Evolutionary conservation across 2,113 vertebrate species (phyloP), one percentile per base, ranked within the genome.

Genomic region (Ascaphus truei): DNA sequence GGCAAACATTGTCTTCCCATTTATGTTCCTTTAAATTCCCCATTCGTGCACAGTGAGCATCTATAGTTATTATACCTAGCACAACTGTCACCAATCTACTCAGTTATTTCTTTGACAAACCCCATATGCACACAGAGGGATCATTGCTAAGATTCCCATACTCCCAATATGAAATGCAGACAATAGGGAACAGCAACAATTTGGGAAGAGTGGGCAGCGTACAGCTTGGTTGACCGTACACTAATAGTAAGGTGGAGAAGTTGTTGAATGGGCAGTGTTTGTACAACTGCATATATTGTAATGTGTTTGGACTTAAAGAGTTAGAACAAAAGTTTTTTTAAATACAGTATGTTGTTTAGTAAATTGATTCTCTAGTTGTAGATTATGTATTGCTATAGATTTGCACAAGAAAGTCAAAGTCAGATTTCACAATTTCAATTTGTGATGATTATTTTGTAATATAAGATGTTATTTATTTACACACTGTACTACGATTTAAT

Each of bases 261-360:
- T 7, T 25, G 10, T 16, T 18, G 29, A 68, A 62, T n/a, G 52
- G 18, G 39, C 39, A 47, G 53, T 43, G n/a, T 26, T 33, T 47
- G 18, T 48, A 25, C 41, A 48, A 50, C 13, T 18, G 30, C 20
- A 7, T 68, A 13, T n/a, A 56, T 23, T 51, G 59, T 59, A 69
- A 66, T 65, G 62, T 30, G 25, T 51, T 65, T 65, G 56, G 66
- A 69, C 15, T 36, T 7, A 3, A 16, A 56, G 66, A 37, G 60
- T 69, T 59, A 69, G 66, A 31, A 51, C 41, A 51, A 45, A 36
- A 50, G 18, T 39, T 43, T 55, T 37, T 26, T 23, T 48, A 59
- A 58, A 59, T 43, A 47, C 2, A 39, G 23, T 8, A 3, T 29
- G 27, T 59, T 50, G 41, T 30, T 18, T 13, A 25, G 13, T 25